A percentile compares a stretch with the other conserved stretches of the same genome.
These are phyloP conservation scores for Nesogale talazaci DNA, from an alignment of 2,113 vertebrate species.

Conservation along the genomic window DNA sequence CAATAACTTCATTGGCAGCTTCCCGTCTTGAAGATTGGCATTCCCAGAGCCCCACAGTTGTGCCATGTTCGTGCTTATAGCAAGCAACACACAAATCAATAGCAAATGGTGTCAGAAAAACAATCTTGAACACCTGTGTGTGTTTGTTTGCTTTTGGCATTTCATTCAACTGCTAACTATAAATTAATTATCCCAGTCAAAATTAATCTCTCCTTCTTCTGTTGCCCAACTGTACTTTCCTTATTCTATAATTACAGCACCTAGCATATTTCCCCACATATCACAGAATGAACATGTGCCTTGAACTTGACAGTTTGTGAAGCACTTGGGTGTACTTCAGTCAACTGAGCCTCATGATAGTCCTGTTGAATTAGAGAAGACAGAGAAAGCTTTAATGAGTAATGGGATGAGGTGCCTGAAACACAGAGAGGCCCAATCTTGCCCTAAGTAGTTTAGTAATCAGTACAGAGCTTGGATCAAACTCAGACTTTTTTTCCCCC, in stretches of 20 bases:
- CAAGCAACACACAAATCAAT: constrained; percentile 54
- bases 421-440: background rate
- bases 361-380: background rate
- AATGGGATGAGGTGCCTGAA: background rate
- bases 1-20: constrained; percentile 53
- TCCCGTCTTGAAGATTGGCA: constrained; percentile 62
- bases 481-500: background rate
- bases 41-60: constrained; percentile 66
- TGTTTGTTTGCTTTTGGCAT: constrained; percentile 78
- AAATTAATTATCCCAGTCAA: constrained; percentile 75
- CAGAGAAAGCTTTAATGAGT: background rate
- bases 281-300: background rate
- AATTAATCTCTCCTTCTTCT: constrained; percentile 64
- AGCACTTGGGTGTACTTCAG: background rate
- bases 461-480: background rate
- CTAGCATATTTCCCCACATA: background rate
- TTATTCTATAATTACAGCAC: constrained; percentile 18
- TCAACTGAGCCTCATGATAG: background rate
- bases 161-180: constrained; percentile 69
- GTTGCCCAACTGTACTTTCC: constrained; percentile 39
- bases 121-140: constrained; percentile 75
- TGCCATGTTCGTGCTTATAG: constrained; percentile 31
- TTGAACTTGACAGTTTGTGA: background rate
- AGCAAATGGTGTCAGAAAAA: constrained; percentile 76
- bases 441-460: background rate